Evolutionary conservation across 2,113 vertebrate species (phyloP).

Genomic region (Caloenas nicobarica): DNA sequence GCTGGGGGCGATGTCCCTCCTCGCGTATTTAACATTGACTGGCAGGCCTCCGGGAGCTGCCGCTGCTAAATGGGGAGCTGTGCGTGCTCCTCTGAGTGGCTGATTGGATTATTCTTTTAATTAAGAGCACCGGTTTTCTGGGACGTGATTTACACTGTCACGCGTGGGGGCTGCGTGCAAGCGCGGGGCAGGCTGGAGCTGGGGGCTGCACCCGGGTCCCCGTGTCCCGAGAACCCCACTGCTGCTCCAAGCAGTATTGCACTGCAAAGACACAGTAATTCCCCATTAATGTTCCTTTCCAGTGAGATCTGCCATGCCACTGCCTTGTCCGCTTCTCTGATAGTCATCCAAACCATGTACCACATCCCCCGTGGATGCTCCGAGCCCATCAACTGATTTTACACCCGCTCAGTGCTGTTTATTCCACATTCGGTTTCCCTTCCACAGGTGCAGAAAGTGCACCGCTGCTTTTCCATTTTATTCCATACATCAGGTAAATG

Average conservation of each 20-base stretch:
- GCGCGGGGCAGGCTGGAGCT: rapidly evolving
- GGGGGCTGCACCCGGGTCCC: neutral
- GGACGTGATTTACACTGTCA: neutral
- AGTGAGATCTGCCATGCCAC: neutral
- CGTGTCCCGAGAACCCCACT: neutral
- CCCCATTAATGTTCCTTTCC: neutral
- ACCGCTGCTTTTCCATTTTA: neutral
- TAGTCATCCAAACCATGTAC: neutral
- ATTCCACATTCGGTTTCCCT: neutral
- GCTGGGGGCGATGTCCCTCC: neutral
- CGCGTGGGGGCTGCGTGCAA: neutral
- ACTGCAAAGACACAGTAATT: neutral
- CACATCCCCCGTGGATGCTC: neutral
- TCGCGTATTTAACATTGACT: neutral
- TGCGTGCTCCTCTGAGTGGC: rapidly evolving
- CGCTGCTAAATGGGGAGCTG: rapidly evolving
- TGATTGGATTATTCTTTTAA: neutral
- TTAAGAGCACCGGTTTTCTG: neutral
- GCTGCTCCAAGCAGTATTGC: neutral
- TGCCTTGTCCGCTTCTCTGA: neutral
- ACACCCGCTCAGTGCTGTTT: neutral
- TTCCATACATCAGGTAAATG: neutral
- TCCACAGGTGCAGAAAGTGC: neutral
- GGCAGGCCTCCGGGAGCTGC: neutral
- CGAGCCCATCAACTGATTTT: neutral